phyloP scores from a whole-genome alignment of 2,113 vertebrate genomes.

The Notothenia coriiceps region DNA sequence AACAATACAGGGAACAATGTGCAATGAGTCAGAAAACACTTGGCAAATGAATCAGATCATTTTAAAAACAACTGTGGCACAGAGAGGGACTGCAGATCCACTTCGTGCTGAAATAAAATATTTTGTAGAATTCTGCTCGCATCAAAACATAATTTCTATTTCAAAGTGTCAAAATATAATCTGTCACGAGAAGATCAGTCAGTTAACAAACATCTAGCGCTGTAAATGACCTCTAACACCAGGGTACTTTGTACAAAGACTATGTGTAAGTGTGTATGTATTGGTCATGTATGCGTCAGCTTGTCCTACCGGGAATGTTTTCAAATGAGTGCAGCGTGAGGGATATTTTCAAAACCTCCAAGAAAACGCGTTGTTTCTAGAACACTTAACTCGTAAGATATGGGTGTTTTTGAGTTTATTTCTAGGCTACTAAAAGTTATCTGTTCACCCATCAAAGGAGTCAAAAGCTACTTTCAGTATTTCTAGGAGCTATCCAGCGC shows the following conservation, averaged over 20 bases:
- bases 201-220: not conserved
- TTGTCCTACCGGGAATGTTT: not conserved
- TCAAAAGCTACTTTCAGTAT: not conserved
- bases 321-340: not conserved
- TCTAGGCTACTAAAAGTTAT: not conserved
- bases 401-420: not conserved
- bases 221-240: not conserved
- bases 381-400: not conserved
- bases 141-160: not conserved
- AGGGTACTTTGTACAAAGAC: not conserved
- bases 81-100: constrained; percentile 6
- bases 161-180: not conserved
- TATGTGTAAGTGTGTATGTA: not conserved
- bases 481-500: not conserved
- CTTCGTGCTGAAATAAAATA: constrained; percentile 2
- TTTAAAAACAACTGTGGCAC: not conserved
- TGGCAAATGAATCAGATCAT: not conserved
- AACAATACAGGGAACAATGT: not conserved
- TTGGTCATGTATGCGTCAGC: not conserved
- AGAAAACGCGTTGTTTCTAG: not conserved
- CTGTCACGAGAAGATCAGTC: constrained; percentile 1
- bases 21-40: not conserved
- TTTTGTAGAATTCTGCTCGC: not conserved
- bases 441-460: not conserved
- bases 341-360: not conserved